Conservation (phyloP, 2,797 vertebrate species). For the Diplodus puntazzo region DNA sequence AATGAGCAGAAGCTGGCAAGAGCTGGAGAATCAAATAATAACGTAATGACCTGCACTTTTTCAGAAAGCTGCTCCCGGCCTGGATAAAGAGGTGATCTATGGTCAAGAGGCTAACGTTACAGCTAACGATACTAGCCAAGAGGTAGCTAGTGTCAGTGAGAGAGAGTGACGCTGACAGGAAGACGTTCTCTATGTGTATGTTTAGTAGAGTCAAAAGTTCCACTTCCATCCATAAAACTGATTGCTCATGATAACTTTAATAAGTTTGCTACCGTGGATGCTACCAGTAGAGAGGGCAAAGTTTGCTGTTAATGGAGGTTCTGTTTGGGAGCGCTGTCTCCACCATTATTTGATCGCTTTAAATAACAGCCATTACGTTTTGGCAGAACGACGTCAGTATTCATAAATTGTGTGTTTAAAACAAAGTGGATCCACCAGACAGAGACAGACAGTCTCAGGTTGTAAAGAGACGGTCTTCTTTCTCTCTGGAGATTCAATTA, state of each 20-base stretch:
- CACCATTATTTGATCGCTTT: slow-evolving; percentile 22
- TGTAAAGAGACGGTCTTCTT: slow-evolving; percentile 1
- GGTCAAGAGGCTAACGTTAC: too few relatives aligned
- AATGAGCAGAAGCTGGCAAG: too few relatives aligned
- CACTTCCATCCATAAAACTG: too few relatives aligned
- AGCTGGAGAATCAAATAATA: too few relatives aligned
- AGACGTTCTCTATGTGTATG: too few relatives aligned
- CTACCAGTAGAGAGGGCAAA: background rate
- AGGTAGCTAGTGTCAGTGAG: too few relatives aligned
- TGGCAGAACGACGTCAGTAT: slow-evolving; percentile 6
- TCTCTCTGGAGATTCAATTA: background rate
- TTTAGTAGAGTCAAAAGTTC: too few relatives aligned
- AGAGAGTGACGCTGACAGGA: too few relatives aligned
- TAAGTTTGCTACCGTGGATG: background rate
- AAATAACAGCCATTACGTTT: slow-evolving; percentile 27
- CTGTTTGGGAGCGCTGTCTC: slow-evolving; percentile 14
- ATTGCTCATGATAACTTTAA: background rate
- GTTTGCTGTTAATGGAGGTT: slow-evolving; percentile 7
- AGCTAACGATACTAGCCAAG: too few relatives aligned
- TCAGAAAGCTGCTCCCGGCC: too few relatives aligned
- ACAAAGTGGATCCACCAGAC: slow-evolving; percentile 15
- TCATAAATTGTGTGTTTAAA: slow-evolving; percentile 22
- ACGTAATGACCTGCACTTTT: too few relatives aligned
- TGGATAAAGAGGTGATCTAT: too few relatives aligned
- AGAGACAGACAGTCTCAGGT: background rate